Evolutionary conservation across 2,797 vertebrate genomes (phyloP).

Genomic region (Pseudocheirus occidentalis): DNA sequence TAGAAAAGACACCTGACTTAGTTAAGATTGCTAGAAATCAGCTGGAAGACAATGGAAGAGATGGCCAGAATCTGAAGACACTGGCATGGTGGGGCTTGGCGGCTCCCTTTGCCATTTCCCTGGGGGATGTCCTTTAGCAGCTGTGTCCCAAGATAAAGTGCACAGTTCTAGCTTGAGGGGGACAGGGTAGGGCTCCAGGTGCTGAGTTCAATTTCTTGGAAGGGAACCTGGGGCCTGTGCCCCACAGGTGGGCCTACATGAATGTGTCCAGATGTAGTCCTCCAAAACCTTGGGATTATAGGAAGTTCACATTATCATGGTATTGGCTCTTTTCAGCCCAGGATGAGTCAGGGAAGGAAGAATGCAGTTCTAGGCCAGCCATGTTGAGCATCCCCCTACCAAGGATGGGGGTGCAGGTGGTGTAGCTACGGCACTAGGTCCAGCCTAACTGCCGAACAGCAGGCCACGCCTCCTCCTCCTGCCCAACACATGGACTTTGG

Average conservation of each 20-base stretch:
- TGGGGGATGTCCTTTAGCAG: not conserved
- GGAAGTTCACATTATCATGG: not conserved
- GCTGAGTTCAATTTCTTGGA: slow-evolving; percentile 21
- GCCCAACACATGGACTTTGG: not conserved
- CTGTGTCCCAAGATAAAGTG: slow-evolving; percentile 66
- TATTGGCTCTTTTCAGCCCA: not conserved
- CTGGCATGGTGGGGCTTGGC: not conserved
- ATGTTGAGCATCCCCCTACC: not conserved
- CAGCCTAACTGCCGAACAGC: not conserved
- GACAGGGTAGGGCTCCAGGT: not conserved
- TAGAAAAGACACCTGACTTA: not conserved
- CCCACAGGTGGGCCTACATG: not conserved
- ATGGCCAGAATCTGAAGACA: slow-evolving; percentile 17
- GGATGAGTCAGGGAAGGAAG: not conserved
- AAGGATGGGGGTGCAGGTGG: not conserved
- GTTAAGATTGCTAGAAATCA: slow-evolving; percentile 34
- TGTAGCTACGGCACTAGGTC: not conserved
- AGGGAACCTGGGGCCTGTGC: not conserved
- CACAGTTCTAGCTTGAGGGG: not conserved
- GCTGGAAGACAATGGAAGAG: not conserved
- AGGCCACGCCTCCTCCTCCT: not conserved
- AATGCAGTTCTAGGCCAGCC: not conserved
- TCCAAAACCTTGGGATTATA: not conserved
- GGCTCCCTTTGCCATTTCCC: not conserved
- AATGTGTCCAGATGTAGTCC: not conserved